phyloP scores from a whole-genome alignment of 2,797 vertebrate genomes.

The Novumbra hubbsi region DNA sequence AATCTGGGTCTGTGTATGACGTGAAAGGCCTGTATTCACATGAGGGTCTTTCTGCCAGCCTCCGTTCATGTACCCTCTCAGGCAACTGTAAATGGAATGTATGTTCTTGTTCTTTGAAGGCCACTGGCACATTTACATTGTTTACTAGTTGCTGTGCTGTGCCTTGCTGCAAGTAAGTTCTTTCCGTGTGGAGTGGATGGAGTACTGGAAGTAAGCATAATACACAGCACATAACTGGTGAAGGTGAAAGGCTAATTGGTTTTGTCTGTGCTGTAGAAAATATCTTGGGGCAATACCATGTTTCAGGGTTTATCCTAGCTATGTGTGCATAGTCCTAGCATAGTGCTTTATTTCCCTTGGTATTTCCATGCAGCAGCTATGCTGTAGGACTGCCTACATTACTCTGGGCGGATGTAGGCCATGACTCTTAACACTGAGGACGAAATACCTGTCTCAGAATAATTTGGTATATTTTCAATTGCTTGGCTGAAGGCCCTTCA shows the following conservation, averaged over 20 bases:
- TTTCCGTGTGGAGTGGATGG: not conserved
- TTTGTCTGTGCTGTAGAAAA: not conserved
- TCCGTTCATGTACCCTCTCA: constrained; percentile 38
- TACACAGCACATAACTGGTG: not conserved
- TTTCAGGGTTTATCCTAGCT: not conserved
- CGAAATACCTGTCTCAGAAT: constrained; percentile 23
- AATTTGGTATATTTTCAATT: constrained; percentile 35
- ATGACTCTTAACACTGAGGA: constrained; percentile 1
- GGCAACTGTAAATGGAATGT: constrained; percentile 18
- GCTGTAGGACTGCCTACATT: not conserved
- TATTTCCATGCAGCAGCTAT: not conserved
- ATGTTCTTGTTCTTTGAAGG: constrained; percentile 25
- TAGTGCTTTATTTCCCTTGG: not conserved
- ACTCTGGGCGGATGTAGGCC: constrained; percentile 21
- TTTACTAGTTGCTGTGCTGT: constrained; percentile 21
- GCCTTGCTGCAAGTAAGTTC: constrained; percentile 1
- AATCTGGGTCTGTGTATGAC: constrained; percentile 39
- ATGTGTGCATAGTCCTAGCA: too few relatives aligned
- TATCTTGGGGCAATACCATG: too few relatives aligned
- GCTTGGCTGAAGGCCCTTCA: constrained; percentile 34
- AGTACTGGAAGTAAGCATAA: not conserved
- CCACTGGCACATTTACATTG: not conserved
- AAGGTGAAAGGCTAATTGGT: not conserved
- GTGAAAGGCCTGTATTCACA: constrained; percentile 37
- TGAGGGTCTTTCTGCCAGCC: constrained; percentile 36